Percentiles rank a stretch among this genome's conserved stretches.
Conservation (phyloP, 2,113 vertebrate genomes). For the Sigmodon hispidus region DNA sequence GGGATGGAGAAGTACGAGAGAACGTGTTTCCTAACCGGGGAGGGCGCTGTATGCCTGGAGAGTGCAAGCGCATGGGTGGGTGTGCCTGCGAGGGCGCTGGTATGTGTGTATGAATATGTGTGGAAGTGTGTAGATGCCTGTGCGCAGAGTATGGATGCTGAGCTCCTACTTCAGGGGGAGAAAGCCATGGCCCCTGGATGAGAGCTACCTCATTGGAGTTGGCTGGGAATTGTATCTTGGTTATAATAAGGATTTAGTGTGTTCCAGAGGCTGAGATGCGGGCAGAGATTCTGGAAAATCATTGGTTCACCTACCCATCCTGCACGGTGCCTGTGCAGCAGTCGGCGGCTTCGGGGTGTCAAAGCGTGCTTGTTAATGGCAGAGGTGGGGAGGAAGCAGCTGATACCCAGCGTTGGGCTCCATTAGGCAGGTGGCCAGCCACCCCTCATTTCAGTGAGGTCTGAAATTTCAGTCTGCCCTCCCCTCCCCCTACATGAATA, state of each 20-base stretch:
- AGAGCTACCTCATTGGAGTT: background rate
- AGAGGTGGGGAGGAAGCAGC: conserved; percentile 40
- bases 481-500: conserved; percentile 74
- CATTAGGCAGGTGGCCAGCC: conserved; percentile 35
- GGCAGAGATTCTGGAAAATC: background rate
- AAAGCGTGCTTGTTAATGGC: conserved; percentile 1
- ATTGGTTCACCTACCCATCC: background rate
- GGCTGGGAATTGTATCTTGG: background rate
- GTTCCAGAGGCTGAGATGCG: background rate
- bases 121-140: background rate
- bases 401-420: background rate
- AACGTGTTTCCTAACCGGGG: background rate
- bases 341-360: background rate
- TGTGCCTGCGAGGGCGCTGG: background rate
- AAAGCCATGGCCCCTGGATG: background rate
- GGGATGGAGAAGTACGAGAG: background rate
- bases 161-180: background rate
- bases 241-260: background rate
- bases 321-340: background rate
- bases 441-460: background rate
- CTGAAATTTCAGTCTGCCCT: conserved; percentile 73
- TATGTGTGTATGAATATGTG: rapidly evolving
- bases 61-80: background rate
- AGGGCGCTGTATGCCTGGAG: background rate
- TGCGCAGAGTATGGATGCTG: background rate